phyloP scores from a whole-genome alignment of 2,888 invertebrate species.

The Parnassius glacialis region DNA sequence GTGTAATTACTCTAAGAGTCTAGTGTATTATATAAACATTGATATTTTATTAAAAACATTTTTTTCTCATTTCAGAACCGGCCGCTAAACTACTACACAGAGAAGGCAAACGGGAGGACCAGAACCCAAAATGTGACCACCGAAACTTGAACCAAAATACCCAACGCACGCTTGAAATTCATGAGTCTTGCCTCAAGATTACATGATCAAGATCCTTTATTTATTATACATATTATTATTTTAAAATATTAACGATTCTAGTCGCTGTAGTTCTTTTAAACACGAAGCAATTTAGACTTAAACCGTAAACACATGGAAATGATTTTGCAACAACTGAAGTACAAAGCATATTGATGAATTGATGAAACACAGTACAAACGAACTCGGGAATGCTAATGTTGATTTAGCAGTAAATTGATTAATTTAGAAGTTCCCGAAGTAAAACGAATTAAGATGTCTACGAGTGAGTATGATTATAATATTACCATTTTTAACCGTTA shows the following conservation, averaged over 20 bases:
- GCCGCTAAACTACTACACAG: conserved; percentile 35
- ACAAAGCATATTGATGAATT: conserved; percentile 55
- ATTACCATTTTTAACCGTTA: neutral
- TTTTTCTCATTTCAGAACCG: conserved; percentile 47
- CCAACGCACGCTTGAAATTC: conserved; percentile 59
- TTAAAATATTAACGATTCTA: conserved; percentile 73
- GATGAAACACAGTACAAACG: conserved; percentile 60
- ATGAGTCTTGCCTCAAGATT: conserved; percentile 63
- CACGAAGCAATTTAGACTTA: conserved; percentile 66
- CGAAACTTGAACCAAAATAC: conserved; percentile 60
- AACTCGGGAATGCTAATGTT: conserved; percentile 62
- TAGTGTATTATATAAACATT: neutral
- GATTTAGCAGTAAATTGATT: conserved; percentile 72
- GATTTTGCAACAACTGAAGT: conserved; percentile 48
- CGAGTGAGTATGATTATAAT: conserved; percentile 60
- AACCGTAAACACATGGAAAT: conserved; percentile 45
- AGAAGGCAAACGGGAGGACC: conserved; percentile 40
- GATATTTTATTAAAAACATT: neutral
- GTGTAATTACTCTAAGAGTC: too few species aligned
- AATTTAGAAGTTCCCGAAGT: conserved; percentile 62
- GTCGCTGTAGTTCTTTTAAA: conserved; percentile 77
- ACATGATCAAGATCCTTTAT: conserved; percentile 68
- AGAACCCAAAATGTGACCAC: conserved; percentile 72
- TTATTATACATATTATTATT: conserved; percentile 69
- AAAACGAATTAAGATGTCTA: conserved; percentile 60